These are phyloP conservation scores for Andrena bicolor DNA, from an alignment of 2,888 invertebrate species.

Conservation along the genomic window DNA sequence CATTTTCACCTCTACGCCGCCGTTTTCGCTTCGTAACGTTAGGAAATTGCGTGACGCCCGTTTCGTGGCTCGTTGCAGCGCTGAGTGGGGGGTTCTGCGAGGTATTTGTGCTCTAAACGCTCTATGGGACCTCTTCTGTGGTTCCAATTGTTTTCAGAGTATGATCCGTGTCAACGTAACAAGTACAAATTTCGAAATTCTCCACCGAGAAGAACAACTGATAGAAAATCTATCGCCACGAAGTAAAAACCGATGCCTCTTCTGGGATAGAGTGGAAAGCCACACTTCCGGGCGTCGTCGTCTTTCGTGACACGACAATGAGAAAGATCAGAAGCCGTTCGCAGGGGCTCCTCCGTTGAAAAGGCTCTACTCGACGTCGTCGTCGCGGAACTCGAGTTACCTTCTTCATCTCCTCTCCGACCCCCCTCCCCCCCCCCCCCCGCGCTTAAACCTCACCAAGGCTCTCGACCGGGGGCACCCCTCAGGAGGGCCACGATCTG, in stretches of 20 bases:
- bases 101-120: too few species aligned
- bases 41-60: neutral
- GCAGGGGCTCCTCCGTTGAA: constrained; percentile 72
- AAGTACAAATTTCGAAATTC: too few species aligned
- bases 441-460: constrained; percentile 2
- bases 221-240: neutral
- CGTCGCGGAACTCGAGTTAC: constrained; percentile 72
- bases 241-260: constrained; percentile 2
- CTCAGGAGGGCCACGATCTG: constrained; percentile 78
- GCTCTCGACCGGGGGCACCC: constrained; percentile 55
- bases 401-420: constrained; percentile 63
- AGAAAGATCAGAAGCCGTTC: constrained; percentile 78
- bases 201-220: too few species aligned
- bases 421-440: too few species aligned
- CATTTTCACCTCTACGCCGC: neutral
- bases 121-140: too few species aligned
- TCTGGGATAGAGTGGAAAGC: neutral
- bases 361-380: constrained; percentile 75
- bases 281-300: constrained; percentile 59
- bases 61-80: too few species aligned
- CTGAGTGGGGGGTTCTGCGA: too few species aligned
- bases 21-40: neutral
- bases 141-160: too few species aligned
- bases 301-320: constrained; percentile 82
- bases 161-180: too few species aligned